phyloP scores from a whole-genome alignment of 2,888 invertebrate species.

The Brachylomia viminalis region DNA sequence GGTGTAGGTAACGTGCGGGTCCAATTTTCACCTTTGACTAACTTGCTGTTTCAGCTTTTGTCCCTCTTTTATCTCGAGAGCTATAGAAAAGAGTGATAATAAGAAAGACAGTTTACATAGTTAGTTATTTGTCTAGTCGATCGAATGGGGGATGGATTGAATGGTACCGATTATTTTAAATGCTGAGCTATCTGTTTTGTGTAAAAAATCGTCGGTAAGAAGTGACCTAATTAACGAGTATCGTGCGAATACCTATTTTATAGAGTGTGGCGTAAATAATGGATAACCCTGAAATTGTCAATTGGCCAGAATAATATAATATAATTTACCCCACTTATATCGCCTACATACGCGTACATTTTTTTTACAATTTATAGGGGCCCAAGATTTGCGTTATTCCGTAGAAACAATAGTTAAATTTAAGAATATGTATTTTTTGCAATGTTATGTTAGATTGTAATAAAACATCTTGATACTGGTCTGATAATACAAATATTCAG shows the following conservation, averaged over 20 bases:
- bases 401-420: no score
- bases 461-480: no score
- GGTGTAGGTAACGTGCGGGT: constrained; percentile 43
- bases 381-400: no score
- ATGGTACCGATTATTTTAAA: background rate
- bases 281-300: no score
- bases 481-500: no score
- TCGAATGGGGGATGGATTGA: constrained; percentile 1
- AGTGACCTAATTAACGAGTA: background rate
- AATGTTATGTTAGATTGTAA: no score
- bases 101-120: constrained; percentile 10
- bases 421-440: no score
- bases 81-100: constrained; percentile 22
- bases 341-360: no score
- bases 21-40: constrained; percentile 48
- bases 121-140: constrained; percentile 35
- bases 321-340: no score
- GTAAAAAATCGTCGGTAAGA: background rate
- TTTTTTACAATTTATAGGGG: no score
- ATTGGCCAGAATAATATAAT: no score
- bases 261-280: no score
- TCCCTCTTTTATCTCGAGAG: constrained; percentile 46
- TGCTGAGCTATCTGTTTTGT: background rate
- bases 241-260: background rate
- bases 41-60: constrained; percentile 35